A percentile compares a stretch with the other conserved stretches of the same genome.
Conservation (phyloP, 2,888 invertebrate species). For the Nowickia ferox region DNA sequence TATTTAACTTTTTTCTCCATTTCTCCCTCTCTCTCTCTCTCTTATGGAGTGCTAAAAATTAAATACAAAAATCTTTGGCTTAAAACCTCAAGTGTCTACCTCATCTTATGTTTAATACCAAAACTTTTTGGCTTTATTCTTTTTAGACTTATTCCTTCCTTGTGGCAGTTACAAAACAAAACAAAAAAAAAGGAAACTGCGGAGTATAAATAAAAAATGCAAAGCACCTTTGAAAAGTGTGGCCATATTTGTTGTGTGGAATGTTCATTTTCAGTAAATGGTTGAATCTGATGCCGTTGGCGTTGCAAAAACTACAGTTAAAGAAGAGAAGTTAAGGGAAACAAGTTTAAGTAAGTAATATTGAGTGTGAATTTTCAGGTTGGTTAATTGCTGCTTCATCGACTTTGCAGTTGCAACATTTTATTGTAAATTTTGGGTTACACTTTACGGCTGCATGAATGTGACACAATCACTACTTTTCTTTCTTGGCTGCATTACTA, state of each 20-base stretch:
- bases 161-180: constrained; percentile 10
- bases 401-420: constrained; percentile 37
- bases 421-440: constrained; percentile 3
- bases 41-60: constrained; percentile 44
- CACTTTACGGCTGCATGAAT: not conserved
- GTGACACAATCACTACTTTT: not conserved
- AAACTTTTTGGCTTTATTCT: constrained; percentile 50
- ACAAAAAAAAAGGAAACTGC: not conserved
- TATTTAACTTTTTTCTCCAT: constrained; percentile 11
- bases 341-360: constrained; percentile 38
- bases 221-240: constrained; percentile 41
- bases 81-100: constrained; percentile 65
- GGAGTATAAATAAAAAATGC: not conserved
- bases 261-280: constrained; percentile 45
- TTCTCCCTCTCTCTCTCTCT: not conserved
- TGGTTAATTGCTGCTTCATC: constrained; percentile 62
- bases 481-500: not conserved
- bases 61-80: constrained; percentile 55
- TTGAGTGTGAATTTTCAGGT: constrained; percentile 56
- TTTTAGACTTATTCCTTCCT: not conserved
- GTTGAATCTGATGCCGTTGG: constrained; percentile 9
- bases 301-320: not conserved
- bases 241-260: constrained; percentile 34
- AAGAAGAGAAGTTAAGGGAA: constrained; percentile 15
- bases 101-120: constrained; percentile 56